phyloP scores from a whole-genome alignment of 2,888 invertebrate genomes.

The Zygogramma bicolorata region DNA sequence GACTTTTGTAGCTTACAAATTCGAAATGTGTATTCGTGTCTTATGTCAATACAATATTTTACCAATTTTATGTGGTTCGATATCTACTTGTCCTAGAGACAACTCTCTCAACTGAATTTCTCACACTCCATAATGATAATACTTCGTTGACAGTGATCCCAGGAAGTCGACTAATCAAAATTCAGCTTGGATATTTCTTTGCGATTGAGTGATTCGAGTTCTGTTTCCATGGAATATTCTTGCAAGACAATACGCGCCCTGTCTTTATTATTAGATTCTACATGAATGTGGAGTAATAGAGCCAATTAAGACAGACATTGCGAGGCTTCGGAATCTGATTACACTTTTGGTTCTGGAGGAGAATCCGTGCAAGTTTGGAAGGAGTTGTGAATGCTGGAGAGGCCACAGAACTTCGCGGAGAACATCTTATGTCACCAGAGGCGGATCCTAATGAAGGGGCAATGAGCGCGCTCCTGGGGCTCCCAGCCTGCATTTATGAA shows the following conservation, averaged over 20 bases:
- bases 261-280: conserved; percentile 42
- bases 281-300: conserved; percentile 48
- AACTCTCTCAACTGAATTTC: too few species aligned
- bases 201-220: not conserved
- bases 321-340: conserved; percentile 52
- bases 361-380: conserved; percentile 35
- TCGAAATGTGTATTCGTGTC: too few species aligned
- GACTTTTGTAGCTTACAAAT: too few species aligned
- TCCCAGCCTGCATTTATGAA: too few species aligned
- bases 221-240: conserved; percentile 33
- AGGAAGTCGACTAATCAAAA: not conserved
- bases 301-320: conserved; percentile 51
- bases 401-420: not conserved
- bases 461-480: too few species aligned
- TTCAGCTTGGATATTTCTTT: not conserved
- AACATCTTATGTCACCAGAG: not conserved
- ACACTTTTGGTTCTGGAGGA: conserved; percentile 45
- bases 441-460: too few species aligned
- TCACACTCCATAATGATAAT: too few species aligned
- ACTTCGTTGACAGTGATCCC: not conserved
- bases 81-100: too few species aligned
- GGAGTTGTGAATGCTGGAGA: not conserved
- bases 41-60: too few species aligned
- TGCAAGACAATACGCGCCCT: conserved; percentile 36
- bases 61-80: too few species aligned